phyloP scores from a whole-genome alignment of 2,797 vertebrate genomes.

The Hippopotamyrus pictus region DNA sequence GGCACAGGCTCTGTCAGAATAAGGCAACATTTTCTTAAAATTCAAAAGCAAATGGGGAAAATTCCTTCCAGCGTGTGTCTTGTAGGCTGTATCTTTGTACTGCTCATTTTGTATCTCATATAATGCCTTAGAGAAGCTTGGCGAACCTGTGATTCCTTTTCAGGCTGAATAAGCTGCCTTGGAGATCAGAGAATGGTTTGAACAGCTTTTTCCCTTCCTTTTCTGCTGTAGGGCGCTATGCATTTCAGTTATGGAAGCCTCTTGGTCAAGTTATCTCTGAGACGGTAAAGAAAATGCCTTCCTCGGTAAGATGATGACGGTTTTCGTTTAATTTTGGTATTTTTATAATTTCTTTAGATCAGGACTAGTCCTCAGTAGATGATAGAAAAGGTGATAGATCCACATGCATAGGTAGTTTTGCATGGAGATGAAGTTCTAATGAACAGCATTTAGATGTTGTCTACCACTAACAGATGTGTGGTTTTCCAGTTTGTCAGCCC shows the following conservation, averaged over 20 bases:
- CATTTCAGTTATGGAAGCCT: conserved; percentile 83
- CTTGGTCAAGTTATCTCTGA: conserved; percentile 74
- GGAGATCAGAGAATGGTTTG: neutral
- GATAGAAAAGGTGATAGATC: neutral
- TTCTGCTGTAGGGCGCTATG: conserved; percentile 68
- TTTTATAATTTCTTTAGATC: neutral
- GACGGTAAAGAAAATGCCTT: conserved; percentile 72
- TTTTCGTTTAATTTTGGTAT: neutral
- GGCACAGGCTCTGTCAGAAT: neutral
- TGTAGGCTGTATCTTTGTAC: neutral
- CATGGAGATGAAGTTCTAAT: neutral
- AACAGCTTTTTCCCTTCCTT: neutral
- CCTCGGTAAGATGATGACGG: conserved; percentile 64
- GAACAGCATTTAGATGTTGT: neutral
- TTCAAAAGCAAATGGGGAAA: neutral
- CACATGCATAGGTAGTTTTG: neutral
- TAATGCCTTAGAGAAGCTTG: neutral
- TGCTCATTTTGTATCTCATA: neutral
- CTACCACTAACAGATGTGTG: neutral
- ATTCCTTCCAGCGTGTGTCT: neutral
- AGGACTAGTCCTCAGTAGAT: neutral
- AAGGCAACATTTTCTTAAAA: neutral
- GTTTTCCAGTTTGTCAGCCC: neutral
- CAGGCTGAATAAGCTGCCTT: neutral
- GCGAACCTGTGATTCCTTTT: neutral